phyloP scores from a whole-genome alignment of 2,797 vertebrate genomes.

The Echiichthys vipera region DNA sequence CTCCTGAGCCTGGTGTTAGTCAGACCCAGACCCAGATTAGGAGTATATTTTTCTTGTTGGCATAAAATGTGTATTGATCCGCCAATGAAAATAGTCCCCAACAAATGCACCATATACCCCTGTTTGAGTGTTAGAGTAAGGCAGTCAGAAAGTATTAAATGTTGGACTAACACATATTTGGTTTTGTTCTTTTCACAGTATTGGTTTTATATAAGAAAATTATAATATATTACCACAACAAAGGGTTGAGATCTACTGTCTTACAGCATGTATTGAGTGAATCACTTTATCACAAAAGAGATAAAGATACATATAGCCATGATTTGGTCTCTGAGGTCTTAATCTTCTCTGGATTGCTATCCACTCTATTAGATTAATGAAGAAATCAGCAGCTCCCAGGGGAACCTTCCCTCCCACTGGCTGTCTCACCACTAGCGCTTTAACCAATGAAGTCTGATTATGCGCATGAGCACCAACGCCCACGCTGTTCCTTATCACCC shows the following conservation, averaged over 20 bases:
- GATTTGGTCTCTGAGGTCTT: constrained; percentile 25
- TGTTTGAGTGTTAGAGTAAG: neutral
- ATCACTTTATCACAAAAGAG: no score
- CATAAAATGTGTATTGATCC: neutral
- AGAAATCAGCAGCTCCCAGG: constrained; percentile 21
- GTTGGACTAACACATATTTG: neutral
- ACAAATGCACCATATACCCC: neutral
- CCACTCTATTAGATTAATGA: constrained; percentile 18
- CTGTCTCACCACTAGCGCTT: constrained; percentile 4
- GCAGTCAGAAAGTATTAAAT: neutral
- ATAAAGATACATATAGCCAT: neutral
- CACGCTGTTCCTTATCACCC: neutral
- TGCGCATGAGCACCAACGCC: constrained; percentile 13
- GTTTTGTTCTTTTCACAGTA: neutral
- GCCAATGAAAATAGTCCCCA: no score
- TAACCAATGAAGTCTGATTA: constrained; percentile 22
- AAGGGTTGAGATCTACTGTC: neutral
- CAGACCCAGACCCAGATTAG: no score
- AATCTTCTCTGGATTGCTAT: constrained; percentile 15
- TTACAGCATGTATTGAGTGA: neutral
- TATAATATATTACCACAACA: neutral
- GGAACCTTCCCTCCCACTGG: constrained; percentile 17
- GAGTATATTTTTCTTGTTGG: no score
- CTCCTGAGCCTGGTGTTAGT: no score
- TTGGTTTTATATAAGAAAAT: neutral